Evolutionary conservation across 2,888 invertebrate species (phyloP).

Genomic region (Alloplasta piceator): DNA sequence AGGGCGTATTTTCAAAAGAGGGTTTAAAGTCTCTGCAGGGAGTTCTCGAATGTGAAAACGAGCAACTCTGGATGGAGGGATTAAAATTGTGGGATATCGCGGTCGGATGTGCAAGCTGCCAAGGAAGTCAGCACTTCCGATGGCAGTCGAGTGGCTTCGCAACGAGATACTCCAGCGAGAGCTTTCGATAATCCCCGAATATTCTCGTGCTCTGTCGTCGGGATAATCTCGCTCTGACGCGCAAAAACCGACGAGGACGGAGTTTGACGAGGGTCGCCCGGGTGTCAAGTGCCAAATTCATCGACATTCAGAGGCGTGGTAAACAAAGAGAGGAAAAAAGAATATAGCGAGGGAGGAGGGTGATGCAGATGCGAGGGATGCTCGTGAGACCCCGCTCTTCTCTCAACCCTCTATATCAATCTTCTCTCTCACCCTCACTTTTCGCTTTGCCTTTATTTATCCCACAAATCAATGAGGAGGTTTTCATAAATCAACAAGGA

Average conservation of each 20-base stretch:
- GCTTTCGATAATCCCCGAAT: conserved; percentile 45
- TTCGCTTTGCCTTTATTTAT: neutral
- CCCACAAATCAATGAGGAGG: conserved; percentile 32
- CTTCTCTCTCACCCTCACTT: neutral
- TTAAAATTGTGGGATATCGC: conserved; percentile 19
- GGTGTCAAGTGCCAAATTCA: conserved; percentile 54
- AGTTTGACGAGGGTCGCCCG: conserved; percentile 49
- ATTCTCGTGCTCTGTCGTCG: conserved; percentile 4
- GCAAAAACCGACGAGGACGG: conserved; percentile 5
- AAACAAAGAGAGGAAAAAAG: conserved; percentile 26
- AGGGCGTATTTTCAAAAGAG: neutral
- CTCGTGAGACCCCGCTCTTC: conserved; percentile 2
- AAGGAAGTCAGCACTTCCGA: conserved; percentile 24
- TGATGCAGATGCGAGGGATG: no score
- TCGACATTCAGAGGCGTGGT: conserved; percentile 29
- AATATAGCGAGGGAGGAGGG: neutral
- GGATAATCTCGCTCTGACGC: neutral
- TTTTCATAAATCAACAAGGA: conserved; percentile 38
- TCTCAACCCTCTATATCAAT: neutral
- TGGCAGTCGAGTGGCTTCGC: conserved; percentile 13
- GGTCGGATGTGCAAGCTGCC: conserved; percentile 26
- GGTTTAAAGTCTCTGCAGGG: neutral
- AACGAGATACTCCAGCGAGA: conserved; percentile 17
- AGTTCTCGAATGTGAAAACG: neutral
- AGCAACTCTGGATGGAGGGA: neutral